Evolutionary conservation across 2,113 vertebrate genomes (phyloP).

Genomic region (Egretta garzetta): DNA sequence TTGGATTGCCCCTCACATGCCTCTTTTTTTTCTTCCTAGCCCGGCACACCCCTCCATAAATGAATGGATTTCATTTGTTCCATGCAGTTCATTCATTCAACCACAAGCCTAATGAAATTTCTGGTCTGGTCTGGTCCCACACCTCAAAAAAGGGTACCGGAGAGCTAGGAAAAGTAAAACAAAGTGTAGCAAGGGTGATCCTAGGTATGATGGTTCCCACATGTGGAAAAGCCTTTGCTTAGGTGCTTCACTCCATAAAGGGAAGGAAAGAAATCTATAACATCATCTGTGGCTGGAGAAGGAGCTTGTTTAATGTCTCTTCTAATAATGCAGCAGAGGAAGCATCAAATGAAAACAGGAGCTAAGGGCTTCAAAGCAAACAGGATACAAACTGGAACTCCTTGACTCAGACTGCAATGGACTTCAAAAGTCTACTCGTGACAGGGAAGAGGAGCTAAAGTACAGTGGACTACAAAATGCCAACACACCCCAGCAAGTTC

Average conservation of each 20-base stretch:
- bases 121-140: background rate
- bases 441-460: background rate
- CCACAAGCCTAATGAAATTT: background rate
- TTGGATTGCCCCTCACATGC: fast-evolving
- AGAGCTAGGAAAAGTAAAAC: background rate
- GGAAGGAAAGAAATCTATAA: background rate
- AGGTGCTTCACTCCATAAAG: background rate
- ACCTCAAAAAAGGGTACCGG: background rate
- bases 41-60: background rate
- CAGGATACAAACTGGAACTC: background rate
- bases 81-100: background rate
- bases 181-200: background rate
- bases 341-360: background rate
- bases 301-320: background rate
- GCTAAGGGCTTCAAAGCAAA: background rate
- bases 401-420: background rate
- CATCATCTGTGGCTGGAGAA: background rate
- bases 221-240: background rate
- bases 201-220: background rate
- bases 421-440: background rate
- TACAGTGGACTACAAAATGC: background rate
- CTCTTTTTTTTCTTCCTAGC: background rate
- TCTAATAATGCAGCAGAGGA: background rate
- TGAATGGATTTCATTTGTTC: background rate
- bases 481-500: fast-evolving